Evolutionary conservation across 2,797 vertebrate genomes (phyloP), one percentile per base, ranked within the genome.

Genomic region (Thaleichthys pacificus): DNA sequence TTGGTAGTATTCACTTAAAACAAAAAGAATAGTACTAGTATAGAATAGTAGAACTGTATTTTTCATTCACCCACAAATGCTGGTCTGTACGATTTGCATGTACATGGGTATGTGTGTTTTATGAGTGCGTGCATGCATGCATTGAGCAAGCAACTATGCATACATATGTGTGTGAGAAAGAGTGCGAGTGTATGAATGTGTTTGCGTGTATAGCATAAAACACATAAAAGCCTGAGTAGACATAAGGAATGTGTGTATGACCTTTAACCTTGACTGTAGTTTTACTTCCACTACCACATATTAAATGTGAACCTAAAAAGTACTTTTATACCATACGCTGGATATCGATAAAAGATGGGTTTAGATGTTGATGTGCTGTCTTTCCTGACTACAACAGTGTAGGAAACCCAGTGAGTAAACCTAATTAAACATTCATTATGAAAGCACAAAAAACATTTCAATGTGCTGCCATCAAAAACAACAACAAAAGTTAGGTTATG

Each of bases 131-230:
- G 9, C 42, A 47, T 47, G 42, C 42, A 47, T 47, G 42, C 42
- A 14, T 47, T 47, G 42, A 47, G 42, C 11, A 47, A 14, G 42
- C 9, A 47, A 47, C 42, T 47, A 47, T 47, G 42, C 42, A 47
- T 47, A 14, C 42, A 60, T 74, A 57, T 62, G 65, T 62, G 28
- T 69, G 66, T 64, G 58, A 56, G 47, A 30, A 66, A 54, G 58
- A 26, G 47, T 69, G 57, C 24, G 72, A 68, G 57, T 68, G 71
- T 61, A 56, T 54, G 66, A 11, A 42, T 58, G 35, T 61, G 64
- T 19, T 22, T 60, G 71, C 6, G 68, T 15, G 57, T 26, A 32
- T 42, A 21, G 22, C 26, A 58, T 61, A n/a, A 65, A 51, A 26
- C 19, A 67, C 24, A 30, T 24, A 51, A 11, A 66, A 26, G 64